These are phyloP conservation scores for Formicarius rufipectus DNA, from an alignment of 2,113 vertebrate genomes.

Conservation along the genomic window DNA sequence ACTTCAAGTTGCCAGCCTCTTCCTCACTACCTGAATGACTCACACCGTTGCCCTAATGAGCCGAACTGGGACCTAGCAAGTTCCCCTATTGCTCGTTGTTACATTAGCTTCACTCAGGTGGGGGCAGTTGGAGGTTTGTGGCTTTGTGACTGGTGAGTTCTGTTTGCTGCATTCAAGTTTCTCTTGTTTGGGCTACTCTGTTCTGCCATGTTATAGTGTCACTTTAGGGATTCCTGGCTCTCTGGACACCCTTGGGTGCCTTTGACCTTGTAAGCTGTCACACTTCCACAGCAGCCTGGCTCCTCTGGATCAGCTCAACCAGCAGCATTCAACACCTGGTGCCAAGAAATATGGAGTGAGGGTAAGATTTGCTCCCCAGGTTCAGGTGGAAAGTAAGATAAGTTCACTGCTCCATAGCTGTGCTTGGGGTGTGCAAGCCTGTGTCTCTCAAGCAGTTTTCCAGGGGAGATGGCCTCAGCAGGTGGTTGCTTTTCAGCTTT, in stretches of 20 bases:
- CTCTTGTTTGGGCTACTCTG: background rate
- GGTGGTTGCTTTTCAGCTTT: background rate
- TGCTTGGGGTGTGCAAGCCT: background rate
- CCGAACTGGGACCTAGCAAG: background rate
- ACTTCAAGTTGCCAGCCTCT: background rate
- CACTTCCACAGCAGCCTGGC: background rate
- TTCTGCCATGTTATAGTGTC: background rate
- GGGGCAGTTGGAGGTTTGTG: background rate
- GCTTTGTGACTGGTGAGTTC: background rate
- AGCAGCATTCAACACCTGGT: background rate
- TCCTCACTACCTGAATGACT: background rate
- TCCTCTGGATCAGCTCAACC: background rate
- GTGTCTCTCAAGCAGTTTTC: background rate
- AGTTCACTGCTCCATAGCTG: accelerated
- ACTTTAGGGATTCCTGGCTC: background rate
- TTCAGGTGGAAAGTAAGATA: background rate
- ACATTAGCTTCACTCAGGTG: background rate
- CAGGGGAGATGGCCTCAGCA: background rate
- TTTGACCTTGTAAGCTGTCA: background rate
- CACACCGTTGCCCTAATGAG: background rate
- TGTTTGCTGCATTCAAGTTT: background rate
- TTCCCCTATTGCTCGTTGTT: background rate
- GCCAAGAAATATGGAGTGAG: background rate
- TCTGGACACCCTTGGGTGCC: accelerated
- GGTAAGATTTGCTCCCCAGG: background rate